These are phyloP conservation scores for Oscheius sp. DNA, from an alignment of 2,888 invertebrate species.

Conservation along the genomic window DNA sequence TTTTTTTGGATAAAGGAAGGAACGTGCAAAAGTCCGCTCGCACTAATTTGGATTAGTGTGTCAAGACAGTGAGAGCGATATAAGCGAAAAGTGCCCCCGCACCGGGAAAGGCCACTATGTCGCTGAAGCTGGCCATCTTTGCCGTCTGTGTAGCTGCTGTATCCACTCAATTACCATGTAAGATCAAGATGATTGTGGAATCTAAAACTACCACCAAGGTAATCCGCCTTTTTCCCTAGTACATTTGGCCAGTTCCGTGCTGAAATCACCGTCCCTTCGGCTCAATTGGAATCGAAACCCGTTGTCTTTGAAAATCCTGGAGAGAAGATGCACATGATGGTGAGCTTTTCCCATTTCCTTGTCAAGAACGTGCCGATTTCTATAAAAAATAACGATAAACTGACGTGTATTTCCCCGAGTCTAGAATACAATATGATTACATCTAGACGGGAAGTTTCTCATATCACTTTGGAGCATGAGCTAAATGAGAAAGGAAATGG, in stretches of 20 bases:
- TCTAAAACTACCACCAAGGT: conserved; percentile 20
- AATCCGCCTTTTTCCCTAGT: not conserved
- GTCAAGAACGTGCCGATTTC: too few relatives aligned
- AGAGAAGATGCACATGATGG: conserved; percentile 31
- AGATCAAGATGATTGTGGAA: conserved; percentile 23
- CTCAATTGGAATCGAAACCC: conserved; percentile 20
- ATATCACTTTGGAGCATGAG: too few relatives aligned
- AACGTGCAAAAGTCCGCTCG: conserved; percentile 26
- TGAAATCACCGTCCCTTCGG: conserved; percentile 25
- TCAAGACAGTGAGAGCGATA: conserved; percentile 25
- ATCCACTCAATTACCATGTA: conserved; percentile 26
- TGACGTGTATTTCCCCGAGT: too few relatives aligned
- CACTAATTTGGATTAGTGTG: conserved; percentile 31
- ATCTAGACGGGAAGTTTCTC: too few relatives aligned
- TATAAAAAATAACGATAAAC: too few relatives aligned
- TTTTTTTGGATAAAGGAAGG: not conserved
- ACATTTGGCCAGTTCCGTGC: conserved; percentile 11
- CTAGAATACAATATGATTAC: too few relatives aligned
- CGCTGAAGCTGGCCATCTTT: not conserved
- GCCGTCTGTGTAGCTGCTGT: conserved; percentile 15
- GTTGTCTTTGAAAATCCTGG: conserved; percentile 27
- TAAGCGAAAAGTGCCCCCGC: not conserved
- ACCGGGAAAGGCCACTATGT: not conserved
- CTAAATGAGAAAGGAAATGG: too few relatives aligned
- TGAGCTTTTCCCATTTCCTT: not conserved